A percentile compares a stretch with the other conserved stretches of the same genome.
phyloP scores from a whole-genome alignment of 1,140 invertebrate genomes.

The Dendroctonus ponderosae region DNA sequence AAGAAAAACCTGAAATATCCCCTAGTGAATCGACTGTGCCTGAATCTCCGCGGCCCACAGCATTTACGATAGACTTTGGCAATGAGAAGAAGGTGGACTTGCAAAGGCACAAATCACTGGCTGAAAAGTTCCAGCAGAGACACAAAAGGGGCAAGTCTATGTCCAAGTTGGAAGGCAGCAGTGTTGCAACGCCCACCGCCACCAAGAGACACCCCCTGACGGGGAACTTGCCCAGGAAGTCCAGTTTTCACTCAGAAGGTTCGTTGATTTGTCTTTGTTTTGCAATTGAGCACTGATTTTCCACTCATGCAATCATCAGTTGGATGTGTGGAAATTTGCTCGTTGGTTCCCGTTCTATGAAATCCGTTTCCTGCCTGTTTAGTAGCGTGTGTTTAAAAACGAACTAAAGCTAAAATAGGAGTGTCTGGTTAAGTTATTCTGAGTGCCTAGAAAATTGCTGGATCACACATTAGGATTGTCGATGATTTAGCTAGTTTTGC shows the following conservation, averaged over 20 bases:
- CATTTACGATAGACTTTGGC: slow-evolving; percentile 71
- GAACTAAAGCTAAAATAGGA: too few species aligned
- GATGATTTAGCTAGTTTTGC: too few species aligned
- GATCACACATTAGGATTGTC: too few species aligned
- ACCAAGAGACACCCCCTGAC: slow-evolving; percentile 43
- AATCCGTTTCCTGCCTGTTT: too few species aligned
- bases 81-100: slow-evolving; percentile 61
- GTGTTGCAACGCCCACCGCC: neutral
- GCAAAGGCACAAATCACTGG: slow-evolving; percentile 61
- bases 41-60: slow-evolving; percentile 51
- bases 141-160: slow-evolving; percentile 69
- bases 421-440: too few species aligned
- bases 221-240: slow-evolving; percentile 57
- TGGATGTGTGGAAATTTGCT: too few species aligned
- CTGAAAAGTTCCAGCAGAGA: slow-evolving; percentile 67
- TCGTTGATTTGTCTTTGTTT: slow-evolving; percentile 1
- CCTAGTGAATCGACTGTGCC: slow-evolving; percentile 26
- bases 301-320: too few species aligned
- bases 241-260: slow-evolving; percentile 65
- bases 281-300: neutral
- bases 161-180: slow-evolving; percentile 57
- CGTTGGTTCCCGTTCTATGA: too few species aligned
- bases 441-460: too few species aligned
- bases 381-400: too few species aligned
- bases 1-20: slow-evolving; percentile 33